Evolutionary conservation across 2,888 invertebrate species (phyloP), one percentile per base, ranked within the genome.

Genomic region (Melikaiella ostensackeni): DNA sequence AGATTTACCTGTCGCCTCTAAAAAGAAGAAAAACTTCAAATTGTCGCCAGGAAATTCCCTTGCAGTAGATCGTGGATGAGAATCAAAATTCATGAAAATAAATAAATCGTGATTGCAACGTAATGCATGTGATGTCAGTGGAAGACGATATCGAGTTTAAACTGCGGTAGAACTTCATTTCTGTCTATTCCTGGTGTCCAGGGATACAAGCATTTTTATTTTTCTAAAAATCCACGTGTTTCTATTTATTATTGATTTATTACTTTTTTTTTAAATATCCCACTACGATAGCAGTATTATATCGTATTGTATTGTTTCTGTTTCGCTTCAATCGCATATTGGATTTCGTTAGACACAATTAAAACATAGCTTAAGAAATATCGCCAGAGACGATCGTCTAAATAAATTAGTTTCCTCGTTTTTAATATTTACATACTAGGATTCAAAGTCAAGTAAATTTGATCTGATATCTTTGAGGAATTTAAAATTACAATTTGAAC

Each of bases 111-210:
- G 27, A 70, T 70, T 70, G 50, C 50, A 70, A 70, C 46, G 9
- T 70, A 70, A 70, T 50, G 59, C 16, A 27, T 62, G 61, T 50
- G 75, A 78, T 75, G 78, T 75, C 66, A 50, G 62, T 78, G 77
- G 77, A 77, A 77, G 77, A 77, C 77, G 62, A 77, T 77, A 66
- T 77, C 64, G 42, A 75, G 75, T 75, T 76, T 24, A 75, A 77
- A 70, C 70, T 50, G 70, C 50, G 50, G 30, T 50, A 70, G n/a
- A 70, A 46, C 50, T 70, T 70, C 24, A 42, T 46, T 50, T 24
- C 24, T 59, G 59, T 24, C 59, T 59, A 59, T 21, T 59, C 27
- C 70, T 70, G 30, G 50, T 70, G 70, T 50, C 30, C 30, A 70
- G 70, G 50, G 70, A 70, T 70, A 70, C 70, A 70, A 70, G 70